phyloP scores from a whole-genome alignment of 2,888 invertebrate species.

The Torymus aiolomorphi region DNA sequence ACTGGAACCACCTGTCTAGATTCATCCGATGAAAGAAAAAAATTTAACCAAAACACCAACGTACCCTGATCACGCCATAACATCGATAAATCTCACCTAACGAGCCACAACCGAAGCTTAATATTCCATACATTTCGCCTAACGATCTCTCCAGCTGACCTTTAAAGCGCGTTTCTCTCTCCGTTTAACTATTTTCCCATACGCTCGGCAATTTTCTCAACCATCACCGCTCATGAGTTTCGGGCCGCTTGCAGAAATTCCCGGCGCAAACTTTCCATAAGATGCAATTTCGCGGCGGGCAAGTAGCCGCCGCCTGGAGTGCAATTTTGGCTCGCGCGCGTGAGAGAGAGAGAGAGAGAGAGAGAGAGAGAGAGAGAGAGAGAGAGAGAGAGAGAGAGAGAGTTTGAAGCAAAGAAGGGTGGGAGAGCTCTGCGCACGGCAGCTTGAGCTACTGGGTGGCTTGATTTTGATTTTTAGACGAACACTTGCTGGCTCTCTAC shows the following conservation, averaged over 20 bases:
- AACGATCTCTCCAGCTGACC: slow-evolving; percentile 29
- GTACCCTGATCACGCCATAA: too few species aligned
- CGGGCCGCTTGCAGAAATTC: slow-evolving; percentile 59
- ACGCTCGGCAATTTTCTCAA: slow-evolving; percentile 46
- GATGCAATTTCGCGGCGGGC: slow-evolving; percentile 66
- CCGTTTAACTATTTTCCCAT: slow-evolving; percentile 58
- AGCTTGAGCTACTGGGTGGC: background rate
- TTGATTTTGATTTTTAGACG: slow-evolving; percentile 29
- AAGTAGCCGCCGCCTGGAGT: slow-evolving; percentile 54
- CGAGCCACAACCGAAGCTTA: background rate
- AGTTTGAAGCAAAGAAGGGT: too few species aligned
- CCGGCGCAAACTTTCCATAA: slow-evolving; percentile 68
- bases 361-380: too few species aligned
- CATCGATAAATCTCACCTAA: background rate
- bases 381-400: too few species aligned
- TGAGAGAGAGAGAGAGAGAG: too few species aligned
- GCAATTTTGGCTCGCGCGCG: slow-evolving; percentile 57
- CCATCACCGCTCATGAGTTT: slow-evolving; percentile 40
- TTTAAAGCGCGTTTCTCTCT: slow-evolving; percentile 62
- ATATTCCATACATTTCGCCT: slow-evolving; percentile 21
- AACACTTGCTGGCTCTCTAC: background rate
- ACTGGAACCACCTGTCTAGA: too few species aligned
- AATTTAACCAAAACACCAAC: background rate
- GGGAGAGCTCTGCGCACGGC: too few species aligned
- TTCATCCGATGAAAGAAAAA: too few species aligned